These are phyloP conservation scores for Epistrophella euchroma DNA, from an alignment of 2,888 invertebrate species.

Conservation along the genomic window DNA sequence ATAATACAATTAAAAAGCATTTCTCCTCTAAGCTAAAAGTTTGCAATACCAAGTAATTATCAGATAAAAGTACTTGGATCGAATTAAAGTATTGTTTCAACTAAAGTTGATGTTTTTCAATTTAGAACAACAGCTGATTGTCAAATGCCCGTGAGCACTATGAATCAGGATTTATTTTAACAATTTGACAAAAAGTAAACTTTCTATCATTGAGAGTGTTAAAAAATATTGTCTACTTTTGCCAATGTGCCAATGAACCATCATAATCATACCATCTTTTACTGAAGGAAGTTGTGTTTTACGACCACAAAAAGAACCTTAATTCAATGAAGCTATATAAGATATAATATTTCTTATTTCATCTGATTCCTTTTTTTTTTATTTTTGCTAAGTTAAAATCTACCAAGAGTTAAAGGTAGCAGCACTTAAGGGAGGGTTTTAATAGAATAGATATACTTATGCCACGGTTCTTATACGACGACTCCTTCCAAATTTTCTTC, in stretches of 20 bases:
- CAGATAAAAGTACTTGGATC: too few relatives aligned
- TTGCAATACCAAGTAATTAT: too few relatives aligned
- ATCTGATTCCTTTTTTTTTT: neutral
- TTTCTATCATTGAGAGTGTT: too few relatives aligned
- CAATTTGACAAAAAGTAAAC: too few relatives aligned
- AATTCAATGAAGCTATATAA: neutral
- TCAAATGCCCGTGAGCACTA: too few relatives aligned
- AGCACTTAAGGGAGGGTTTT: neutral
- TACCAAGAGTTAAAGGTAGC: neutral
- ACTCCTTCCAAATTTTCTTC: conserved; percentile 25
- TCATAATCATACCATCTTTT: neutral
- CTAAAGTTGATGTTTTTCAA: too few relatives aligned
- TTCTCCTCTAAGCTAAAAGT: too few relatives aligned
- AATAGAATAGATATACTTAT: neutral
- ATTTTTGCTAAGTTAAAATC: neutral
- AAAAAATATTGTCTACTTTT: too few relatives aligned
- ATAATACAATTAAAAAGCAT: too few relatives aligned
- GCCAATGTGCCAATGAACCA: neutral
- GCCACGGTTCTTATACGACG: neutral
- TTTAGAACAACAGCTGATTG: too few relatives aligned
- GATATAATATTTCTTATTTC: neutral
- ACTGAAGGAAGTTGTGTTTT: neutral
- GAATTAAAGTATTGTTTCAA: too few relatives aligned
- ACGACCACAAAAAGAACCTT: neutral
- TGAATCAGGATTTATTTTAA: too few relatives aligned